Percentiles rank a stretch among this genome's conserved stretches.
Conservation (phyloP, 2,797 vertebrate genomes). For the Acanthornis magna region DNA sequence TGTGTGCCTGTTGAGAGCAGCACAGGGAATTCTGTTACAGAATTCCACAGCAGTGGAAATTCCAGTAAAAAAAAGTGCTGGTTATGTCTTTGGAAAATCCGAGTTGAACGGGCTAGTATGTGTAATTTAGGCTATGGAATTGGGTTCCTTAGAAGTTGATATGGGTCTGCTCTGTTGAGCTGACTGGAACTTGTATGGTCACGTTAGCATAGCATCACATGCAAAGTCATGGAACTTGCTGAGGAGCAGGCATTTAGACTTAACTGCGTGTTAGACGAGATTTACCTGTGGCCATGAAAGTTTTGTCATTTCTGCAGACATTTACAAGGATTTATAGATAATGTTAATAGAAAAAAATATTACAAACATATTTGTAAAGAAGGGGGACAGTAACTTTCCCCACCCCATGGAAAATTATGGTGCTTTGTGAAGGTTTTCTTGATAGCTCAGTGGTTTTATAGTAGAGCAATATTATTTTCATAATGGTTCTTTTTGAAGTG, state of each 20-base stretch:
- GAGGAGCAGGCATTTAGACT: not conserved
- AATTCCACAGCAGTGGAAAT: not conserved
- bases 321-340: not conserved
- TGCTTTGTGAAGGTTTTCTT: not conserved
- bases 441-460: not conserved
- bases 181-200: not conserved
- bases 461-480: not conserved
- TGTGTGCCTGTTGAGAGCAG: not conserved
- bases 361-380: not conserved
- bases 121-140: not conserved
- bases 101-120: not conserved
- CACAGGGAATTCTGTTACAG: not conserved
- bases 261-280: not conserved
- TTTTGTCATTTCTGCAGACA: not conserved
- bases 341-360: not conserved
- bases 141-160: not conserved
- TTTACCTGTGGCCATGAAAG: not conserved
- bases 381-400: not conserved
- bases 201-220: accelerated
- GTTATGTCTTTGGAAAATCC: not conserved
- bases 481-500: not conserved
- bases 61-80: not conserved
- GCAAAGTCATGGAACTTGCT: not conserved
- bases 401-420: accelerated
- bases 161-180: not conserved